Conservation (phyloP, 1,140 invertebrate genomes). For the Tetraneura akinire region DNA sequence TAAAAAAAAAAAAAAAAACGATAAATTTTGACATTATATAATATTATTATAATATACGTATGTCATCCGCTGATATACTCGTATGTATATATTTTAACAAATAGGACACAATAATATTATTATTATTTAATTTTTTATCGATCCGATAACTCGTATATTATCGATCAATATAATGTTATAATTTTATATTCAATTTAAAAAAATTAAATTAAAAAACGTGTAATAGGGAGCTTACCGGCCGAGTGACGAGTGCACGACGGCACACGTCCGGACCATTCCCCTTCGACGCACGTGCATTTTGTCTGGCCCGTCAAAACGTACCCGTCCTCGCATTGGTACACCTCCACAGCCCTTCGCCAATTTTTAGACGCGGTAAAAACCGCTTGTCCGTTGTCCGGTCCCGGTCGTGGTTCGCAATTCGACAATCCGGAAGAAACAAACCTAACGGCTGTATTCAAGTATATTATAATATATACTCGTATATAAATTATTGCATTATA, state of each 20-base stretch:
- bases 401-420: slow-evolving; percentile 13
- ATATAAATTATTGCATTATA: too few species aligned
- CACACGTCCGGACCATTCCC: slow-evolving; percentile 34
- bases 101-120: too few species aligned
- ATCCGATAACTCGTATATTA: background rate
- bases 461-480: too few species aligned
- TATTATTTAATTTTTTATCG: background rate
- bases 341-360: slow-evolving; percentile 33
- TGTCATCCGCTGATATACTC: background rate
- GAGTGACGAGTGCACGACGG: background rate
- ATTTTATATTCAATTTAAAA: too few species aligned
- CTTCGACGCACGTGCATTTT: slow-evolving; percentile 18
- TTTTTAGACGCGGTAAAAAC: slow-evolving; percentile 31
- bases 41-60: background rate
- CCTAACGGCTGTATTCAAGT: too few species aligned
- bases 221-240: background rate
- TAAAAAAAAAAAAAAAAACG: too few species aligned
- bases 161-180: background rate
- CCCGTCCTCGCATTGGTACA: slow-evolving; percentile 24
- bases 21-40: too few species aligned
- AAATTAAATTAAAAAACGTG: too few species aligned
- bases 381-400: background rate
- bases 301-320: slow-evolving; percentile 30
- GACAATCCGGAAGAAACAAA: background rate
- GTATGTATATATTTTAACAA: too few species aligned